A percentile compares a stretch with the other conserved stretches of the same genome.
Conservation (phyloP, 1,140 invertebrate species). For the Drosophila pallidifrons region DNA sequence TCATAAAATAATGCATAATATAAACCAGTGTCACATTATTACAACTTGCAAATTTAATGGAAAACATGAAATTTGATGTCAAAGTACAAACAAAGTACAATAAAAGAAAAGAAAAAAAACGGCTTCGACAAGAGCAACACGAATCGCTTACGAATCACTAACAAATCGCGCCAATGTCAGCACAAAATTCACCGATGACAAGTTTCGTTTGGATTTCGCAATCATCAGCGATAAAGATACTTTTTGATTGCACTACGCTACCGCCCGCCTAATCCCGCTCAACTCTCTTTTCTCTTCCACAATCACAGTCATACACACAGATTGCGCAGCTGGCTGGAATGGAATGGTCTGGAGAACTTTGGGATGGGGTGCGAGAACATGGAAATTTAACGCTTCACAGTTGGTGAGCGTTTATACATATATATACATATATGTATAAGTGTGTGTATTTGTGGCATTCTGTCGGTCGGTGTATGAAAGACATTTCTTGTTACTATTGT, state of each 20-base stretch:
- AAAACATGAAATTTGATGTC: slow-evolving; percentile 80
- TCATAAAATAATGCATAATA: slow-evolving; percentile 14
- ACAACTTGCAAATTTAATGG: slow-evolving; percentile 72
- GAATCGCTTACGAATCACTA: slow-evolving; percentile 47
- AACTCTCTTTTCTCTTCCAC: not conserved
- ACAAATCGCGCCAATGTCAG: slow-evolving; percentile 63
- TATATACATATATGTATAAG: not conserved
- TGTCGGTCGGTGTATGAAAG: slow-evolving; percentile 39
- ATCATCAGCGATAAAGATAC: slow-evolving; percentile 77
- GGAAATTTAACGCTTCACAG: slow-evolving; percentile 65
- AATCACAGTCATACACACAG: slow-evolving; percentile 22
- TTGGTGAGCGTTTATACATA: slow-evolving; percentile 20
- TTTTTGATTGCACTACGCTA: slow-evolving; percentile 53
- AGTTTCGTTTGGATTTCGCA: slow-evolving; percentile 78
- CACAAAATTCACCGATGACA: slow-evolving; percentile 77
- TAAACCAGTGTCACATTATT: slow-evolving; percentile 21
- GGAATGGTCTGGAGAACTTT: not conserved
- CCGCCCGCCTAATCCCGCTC: not conserved
- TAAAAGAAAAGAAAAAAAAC: slow-evolving; percentile 1
- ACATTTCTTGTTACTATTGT: slow-evolving; percentile 40
- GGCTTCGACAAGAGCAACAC: slow-evolving; percentile 13
- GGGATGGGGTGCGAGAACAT: slow-evolving; percentile 55
- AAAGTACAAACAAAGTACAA: slow-evolving; percentile 43
- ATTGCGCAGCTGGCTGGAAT: slow-evolving; percentile 27
- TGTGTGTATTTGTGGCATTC: slow-evolving; percentile 21